Evolutionary conservation across 2,888 invertebrate genomes (phyloP).

Genomic region (Aleiodes leptofemur): DNA sequence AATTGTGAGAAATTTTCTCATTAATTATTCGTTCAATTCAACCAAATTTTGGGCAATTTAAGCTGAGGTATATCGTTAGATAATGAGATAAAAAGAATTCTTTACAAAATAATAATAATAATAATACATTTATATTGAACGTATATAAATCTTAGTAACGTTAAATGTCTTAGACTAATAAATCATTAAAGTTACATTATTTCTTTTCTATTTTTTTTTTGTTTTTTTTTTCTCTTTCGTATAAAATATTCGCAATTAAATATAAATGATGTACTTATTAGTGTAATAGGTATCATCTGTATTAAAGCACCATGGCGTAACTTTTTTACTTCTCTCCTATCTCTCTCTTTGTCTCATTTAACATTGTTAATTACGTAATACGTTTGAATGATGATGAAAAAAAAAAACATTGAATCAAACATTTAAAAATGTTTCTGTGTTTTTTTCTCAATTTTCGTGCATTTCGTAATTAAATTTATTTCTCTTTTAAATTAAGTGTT

Average conservation of each 20-base stretch:
- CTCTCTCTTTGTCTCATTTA: not conserved
- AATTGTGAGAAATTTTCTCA: not conserved
- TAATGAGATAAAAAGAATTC: slow-evolving; percentile 50
- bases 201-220: too few relatives aligned
- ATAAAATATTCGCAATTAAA: slow-evolving; percentile 49
- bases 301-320: slow-evolving; percentile 37
- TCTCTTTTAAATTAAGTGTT: slow-evolving; percentile 3
- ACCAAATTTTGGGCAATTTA: slow-evolving; percentile 49
- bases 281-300: slow-evolving; percentile 33
- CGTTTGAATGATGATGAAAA: slow-evolving; percentile 48
- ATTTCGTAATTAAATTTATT: not conserved
- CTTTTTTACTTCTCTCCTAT: not conserved
- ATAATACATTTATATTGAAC: slow-evolving; percentile 48
- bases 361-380: slow-evolving; percentile 50
- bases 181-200: slow-evolving; percentile 53
- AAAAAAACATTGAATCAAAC: slow-evolving; percentile 7
- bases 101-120: slow-evolving; percentile 36
- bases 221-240: slow-evolving; percentile 35
- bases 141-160: slow-evolving; percentile 54
- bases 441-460: not conserved
- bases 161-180: slow-evolving; percentile 55
- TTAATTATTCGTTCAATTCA: not conserved
- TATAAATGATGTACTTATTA: slow-evolving; percentile 42
- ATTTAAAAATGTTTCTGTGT: not conserved
- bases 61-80: slow-evolving; percentile 73